Evolutionary conservation across 2,113 vertebrate genomes (phyloP), one percentile per base, ranked within the genome.

Genomic region (Takifugu flavidus): DNA sequence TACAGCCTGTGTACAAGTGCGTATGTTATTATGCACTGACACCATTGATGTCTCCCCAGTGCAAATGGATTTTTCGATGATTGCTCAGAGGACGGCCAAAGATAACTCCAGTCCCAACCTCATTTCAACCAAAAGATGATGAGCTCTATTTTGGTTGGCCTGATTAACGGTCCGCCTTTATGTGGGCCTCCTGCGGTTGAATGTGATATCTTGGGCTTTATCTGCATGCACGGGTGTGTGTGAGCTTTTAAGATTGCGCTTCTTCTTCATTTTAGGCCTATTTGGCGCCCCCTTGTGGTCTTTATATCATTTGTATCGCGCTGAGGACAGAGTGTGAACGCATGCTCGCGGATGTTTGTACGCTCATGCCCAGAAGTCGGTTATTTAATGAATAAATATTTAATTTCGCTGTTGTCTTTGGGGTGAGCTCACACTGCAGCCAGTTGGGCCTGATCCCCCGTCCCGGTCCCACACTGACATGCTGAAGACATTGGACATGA

Each of bases 71-170:
- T 77, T 75, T 64, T 67, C 59, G 27, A 4, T 74, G 46, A 82
- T 82, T 81, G 79, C 84, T 79, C 75, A 73, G 62, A 39, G 76
- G 84, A 74, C 61, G 25, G 58, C 67, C 69, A 81, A 87, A 85
- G 81, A 86, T 85, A 86, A 86, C 80, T 72, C 67, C 60, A 56
- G 53, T 79, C 76, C 79, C 78, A 73, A 71, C 71, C 87, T 89
- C 81, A 86, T 86, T 87, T 81, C 72, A 82, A 72, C 83, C 45
- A 63, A 62, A 70, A 79, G 75, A 82, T 80, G 80, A 86, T 86
- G 77, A 85, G 81, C 75, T 86, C 82, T 80, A 87, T 84, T 87
- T 89, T 68, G 58, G 68, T 82, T 79, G 87, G 70, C 84, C 86
- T 84, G 86, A 89, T 89, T 87, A 80, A 65, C 51, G 45, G 63